phyloP scores from a whole-genome alignment of 2,888 invertebrate genomes.

The Blastobasis adustella region DNA sequence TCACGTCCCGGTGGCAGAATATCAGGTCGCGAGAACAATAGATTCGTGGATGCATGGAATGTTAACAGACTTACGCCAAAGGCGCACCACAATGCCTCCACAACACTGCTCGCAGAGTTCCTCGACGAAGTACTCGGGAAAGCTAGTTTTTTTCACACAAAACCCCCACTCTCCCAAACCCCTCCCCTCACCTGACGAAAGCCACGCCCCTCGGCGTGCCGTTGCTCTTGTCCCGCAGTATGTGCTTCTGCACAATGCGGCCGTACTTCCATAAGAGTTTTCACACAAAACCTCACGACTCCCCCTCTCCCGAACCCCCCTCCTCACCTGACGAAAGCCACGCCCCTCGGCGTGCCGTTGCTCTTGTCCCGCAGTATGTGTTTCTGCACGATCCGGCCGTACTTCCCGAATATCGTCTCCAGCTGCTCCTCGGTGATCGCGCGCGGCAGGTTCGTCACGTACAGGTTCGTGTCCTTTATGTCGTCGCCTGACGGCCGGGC shows the following conservation, averaged over 20 bases:
- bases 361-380: conserved; percentile 92
- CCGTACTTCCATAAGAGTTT: conserved; percentile 81
- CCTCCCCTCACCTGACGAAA: conserved; percentile 83
- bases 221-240: conserved; percentile 90
- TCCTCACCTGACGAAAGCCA: conserved; percentile 90
- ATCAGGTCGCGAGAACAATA: no score
- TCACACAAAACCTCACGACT: no score
- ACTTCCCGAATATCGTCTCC: conserved; percentile 89
- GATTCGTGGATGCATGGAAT: no score
- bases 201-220: conserved; percentile 93
- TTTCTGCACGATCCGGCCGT: conserved; percentile 93
- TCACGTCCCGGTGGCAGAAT: no score
- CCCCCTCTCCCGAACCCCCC: background rate
- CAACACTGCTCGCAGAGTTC: no score
- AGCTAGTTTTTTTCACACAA: no score
- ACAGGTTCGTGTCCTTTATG: conserved; percentile 95
- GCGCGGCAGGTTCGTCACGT: conserved; percentile 93
- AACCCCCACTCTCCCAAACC: background rate
- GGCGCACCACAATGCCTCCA: no score
- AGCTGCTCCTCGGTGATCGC: conserved; percentile 89
- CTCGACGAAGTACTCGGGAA: no score
- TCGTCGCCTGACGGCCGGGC: conserved; percentile 93
- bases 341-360: conserved; percentile 90
- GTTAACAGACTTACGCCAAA: no score
- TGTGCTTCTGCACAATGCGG: conserved; percentile 92